These are phyloP conservation scores for Oxytorus armatus DNA, from an alignment of 2,888 invertebrate genomes.

Conservation along the genomic window DNA sequence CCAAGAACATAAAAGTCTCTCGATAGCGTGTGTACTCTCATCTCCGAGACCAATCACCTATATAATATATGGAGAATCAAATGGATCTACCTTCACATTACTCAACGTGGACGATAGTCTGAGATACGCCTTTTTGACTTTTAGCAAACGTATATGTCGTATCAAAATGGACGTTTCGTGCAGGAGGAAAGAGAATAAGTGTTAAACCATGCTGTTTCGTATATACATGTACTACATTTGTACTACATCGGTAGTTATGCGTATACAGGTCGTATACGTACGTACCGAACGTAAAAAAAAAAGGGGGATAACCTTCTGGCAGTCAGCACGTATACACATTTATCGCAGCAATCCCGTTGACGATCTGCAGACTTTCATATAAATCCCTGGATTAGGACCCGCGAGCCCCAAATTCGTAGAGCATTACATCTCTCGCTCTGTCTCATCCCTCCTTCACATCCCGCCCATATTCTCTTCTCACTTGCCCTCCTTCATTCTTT, in stretches of 20 bases:
- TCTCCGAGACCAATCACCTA: no score
- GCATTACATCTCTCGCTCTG: conserved; percentile 27
- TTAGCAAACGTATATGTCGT: no score
- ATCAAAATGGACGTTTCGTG: no score
- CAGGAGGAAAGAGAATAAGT: not conserved
- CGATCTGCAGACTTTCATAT: conserved; percentile 71
- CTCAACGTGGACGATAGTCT: no score
- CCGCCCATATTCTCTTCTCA: conserved; percentile 8
- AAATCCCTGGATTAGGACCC: conserved; percentile 71
- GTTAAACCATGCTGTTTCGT: not conserved
- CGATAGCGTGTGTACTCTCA: no score
- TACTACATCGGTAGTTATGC: not conserved
- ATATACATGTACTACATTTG: no score
- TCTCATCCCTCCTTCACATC: no score
- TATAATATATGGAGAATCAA: no score
- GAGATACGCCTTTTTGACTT: not conserved
- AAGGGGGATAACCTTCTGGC: conserved; percentile 26
- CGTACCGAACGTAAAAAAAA: conserved; percentile 4
- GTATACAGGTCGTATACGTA: not conserved
- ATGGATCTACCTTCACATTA: no score
- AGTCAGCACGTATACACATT: conserved; percentile 27
- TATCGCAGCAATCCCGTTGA: conserved; percentile 53
- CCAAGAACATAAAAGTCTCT: no score
- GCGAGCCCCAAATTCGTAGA: conserved; percentile 38
- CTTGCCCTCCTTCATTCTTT: conserved; percentile 23